A percentile compares a stretch with the other conserved stretches of the same genome.
Conservation (phyloP, 2,888 invertebrate genomes). For the Morpho achilles region DNA sequence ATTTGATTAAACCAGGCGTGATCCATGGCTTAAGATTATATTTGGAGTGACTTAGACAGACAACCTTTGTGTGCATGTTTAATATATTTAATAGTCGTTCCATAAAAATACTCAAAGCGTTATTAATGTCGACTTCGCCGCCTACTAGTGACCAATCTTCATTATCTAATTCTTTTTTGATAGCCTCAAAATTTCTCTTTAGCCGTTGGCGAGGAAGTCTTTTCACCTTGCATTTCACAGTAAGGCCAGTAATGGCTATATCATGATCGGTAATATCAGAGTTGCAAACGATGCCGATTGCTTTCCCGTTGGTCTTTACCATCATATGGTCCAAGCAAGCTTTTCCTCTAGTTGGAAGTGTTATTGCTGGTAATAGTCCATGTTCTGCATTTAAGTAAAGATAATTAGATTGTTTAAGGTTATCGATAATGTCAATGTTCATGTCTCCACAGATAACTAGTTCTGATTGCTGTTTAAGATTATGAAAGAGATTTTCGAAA, state of each 20-base stretch:
- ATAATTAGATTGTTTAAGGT: not conserved
- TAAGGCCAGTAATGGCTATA: conserved; percentile 1
- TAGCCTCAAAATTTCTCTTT: conserved; percentile 4
- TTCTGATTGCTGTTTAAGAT: not conserved
- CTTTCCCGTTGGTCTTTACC: not conserved
- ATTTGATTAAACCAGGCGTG: too few species aligned
- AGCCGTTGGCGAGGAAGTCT: not conserved
- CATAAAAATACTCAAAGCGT: not conserved
- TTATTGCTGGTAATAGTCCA: conserved; percentile 7
- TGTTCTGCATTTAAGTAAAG: conserved; percentile 6
- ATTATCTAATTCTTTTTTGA: not conserved
- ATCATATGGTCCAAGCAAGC: conserved; percentile 8
- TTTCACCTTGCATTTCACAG: not conserved
- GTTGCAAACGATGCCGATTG: conserved; percentile 2
- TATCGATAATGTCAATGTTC: conserved; percentile 7
- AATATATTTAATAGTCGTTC: not conserved
- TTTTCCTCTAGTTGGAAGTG: conserved; percentile 7
- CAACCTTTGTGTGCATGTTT: conserved; percentile 2
- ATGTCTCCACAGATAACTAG: conserved; percentile 4
- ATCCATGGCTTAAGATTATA: conserved; percentile 20
- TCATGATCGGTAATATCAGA: too few species aligned
- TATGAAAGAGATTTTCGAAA: not conserved
- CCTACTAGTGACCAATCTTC: conserved; percentile 3
- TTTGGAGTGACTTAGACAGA: not conserved
- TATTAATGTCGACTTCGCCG: not conserved